Evolutionary conservation across 1,140 invertebrate species (phyloP).

Genomic region (Coenobita brevimanus): DNA sequence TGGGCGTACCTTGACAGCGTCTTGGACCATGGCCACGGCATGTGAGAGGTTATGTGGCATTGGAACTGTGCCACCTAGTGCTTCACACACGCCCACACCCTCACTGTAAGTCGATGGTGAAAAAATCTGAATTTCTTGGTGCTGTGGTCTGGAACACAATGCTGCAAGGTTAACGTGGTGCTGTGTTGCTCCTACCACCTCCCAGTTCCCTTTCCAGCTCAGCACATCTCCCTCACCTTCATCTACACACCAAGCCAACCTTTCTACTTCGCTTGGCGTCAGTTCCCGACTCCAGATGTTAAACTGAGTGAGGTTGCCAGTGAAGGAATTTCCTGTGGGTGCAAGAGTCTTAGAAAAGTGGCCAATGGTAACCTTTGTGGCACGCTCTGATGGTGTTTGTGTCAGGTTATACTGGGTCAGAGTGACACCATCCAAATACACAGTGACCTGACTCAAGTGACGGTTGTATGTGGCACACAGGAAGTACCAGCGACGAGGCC

Average conservation of each 20-base stretch:
- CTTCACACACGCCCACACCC: constrained; percentile 40
- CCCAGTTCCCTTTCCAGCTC: constrained; percentile 37
- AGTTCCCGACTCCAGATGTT: constrained; percentile 54
- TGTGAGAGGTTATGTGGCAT: constrained; percentile 27
- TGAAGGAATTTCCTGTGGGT: constrained; percentile 34
- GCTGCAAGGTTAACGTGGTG: constrained; percentile 15
- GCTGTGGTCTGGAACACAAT: constrained; percentile 1
- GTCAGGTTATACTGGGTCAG: constrained; percentile 15
- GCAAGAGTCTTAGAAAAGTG: not conserved
- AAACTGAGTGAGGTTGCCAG: constrained; percentile 59
- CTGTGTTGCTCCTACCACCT: not conserved
- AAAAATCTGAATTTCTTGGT: constrained; percentile 7
- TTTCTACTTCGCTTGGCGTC: constrained; percentile 12
- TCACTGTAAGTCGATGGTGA: constrained; percentile 38
- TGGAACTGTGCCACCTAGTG: constrained; percentile 38
- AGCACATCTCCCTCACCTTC: constrained; percentile 36
- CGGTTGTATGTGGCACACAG: constrained; percentile 23
- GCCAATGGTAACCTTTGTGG: constrained; percentile 29
- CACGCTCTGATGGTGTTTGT: not conserved
- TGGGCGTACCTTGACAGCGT: not conserved
- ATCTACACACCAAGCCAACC: constrained; percentile 26
- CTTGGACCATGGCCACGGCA: not conserved
- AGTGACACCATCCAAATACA: constrained; percentile 28
- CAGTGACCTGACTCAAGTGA: not conserved
- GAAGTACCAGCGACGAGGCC: constrained; percentile 60